Evolutionary conservation across 2,113 vertebrate species (phyloP).

Genomic region (Lutjanus erythropterus): DNA sequence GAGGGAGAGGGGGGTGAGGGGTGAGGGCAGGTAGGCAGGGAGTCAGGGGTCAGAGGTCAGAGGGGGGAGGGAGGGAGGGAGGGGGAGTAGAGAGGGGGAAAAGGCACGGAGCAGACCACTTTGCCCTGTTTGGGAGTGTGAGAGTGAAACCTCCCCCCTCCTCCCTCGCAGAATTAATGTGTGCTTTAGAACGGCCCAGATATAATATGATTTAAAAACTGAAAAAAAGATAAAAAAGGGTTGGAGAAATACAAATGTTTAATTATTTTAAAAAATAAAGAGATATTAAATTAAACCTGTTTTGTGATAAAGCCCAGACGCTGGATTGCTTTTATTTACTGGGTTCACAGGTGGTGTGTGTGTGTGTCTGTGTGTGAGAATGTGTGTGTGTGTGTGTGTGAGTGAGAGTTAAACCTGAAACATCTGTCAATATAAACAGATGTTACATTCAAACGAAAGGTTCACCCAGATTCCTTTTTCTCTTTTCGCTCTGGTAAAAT

Average conservation of each 20-base stretch:
- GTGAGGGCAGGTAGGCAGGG: constrained; percentile 27
- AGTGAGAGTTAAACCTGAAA: too few species aligned
- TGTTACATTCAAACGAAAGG: too few species aligned
- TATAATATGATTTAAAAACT: constrained; percentile 77
- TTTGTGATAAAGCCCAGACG: constrained; percentile 85
- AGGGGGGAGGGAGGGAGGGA: constrained; percentile 2
- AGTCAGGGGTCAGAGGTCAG: not conserved
- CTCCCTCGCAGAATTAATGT: constrained; percentile 75
- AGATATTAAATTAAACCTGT: constrained; percentile 90
- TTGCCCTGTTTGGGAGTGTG: constrained; percentile 41
- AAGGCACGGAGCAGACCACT: constrained; percentile 42
- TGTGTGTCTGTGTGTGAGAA: not conserved
- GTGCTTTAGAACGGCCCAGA: constrained; percentile 82
- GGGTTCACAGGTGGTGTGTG: constrained; percentile 2
- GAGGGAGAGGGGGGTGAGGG: constrained; percentile 21
- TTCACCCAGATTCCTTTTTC: too few species aligned
- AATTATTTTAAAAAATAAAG: constrained; percentile 92
- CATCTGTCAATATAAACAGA: too few species aligned
- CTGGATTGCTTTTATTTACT: constrained; percentile 62
- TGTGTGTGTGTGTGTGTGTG: not conserved
- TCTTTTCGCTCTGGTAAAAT: too few species aligned
- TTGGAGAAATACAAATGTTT: constrained; percentile 89
- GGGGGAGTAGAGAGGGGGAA: constrained; percentile 9
- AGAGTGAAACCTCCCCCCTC: constrained; percentile 56
- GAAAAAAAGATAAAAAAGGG: constrained; percentile 73